Evolutionary conservation across 2,797 vertebrate genomes (phyloP).

Genomic region (Onychomys arenicola): DNA sequence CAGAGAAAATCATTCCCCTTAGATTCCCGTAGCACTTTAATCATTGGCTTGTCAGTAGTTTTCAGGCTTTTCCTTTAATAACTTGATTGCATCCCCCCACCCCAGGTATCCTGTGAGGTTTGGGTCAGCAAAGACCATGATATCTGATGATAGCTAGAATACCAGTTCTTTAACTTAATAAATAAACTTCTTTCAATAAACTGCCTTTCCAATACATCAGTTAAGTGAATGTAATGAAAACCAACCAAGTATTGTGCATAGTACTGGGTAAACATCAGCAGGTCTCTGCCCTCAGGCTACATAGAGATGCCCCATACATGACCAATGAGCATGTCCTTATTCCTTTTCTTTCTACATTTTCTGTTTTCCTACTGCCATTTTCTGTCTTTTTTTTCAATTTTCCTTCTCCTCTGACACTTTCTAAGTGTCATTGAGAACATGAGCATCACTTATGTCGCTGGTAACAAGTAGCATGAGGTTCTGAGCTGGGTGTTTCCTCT

Average conservation of each 20-base stretch:
- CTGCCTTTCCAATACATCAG: neutral
- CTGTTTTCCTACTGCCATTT: neutral
- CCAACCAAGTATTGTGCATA: neutral
- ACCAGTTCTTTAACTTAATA: neutral
- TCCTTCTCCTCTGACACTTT: neutral
- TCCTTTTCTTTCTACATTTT: neutral
- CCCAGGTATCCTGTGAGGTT: neutral
- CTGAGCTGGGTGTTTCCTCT: neutral
- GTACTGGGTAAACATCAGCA: accelerated
- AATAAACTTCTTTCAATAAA: neutral
- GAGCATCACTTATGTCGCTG: neutral
- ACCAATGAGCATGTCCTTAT: neutral
- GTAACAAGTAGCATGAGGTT: neutral
- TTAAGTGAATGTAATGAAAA: neutral
- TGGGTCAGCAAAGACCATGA: neutral
- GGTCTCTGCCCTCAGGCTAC: neutral
- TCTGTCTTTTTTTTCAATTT: neutral
- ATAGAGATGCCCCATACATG: neutral
- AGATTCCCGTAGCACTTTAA: neutral
- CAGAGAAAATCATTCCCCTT: neutral
- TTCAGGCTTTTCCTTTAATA: neutral
- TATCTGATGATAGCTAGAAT: neutral
- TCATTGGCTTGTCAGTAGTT: neutral
- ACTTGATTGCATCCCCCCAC: neutral
- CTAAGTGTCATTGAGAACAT: neutral